Evolutionary conservation across 1,140 invertebrate species (phyloP).

Genomic region (Calliphora vicina): DNA sequence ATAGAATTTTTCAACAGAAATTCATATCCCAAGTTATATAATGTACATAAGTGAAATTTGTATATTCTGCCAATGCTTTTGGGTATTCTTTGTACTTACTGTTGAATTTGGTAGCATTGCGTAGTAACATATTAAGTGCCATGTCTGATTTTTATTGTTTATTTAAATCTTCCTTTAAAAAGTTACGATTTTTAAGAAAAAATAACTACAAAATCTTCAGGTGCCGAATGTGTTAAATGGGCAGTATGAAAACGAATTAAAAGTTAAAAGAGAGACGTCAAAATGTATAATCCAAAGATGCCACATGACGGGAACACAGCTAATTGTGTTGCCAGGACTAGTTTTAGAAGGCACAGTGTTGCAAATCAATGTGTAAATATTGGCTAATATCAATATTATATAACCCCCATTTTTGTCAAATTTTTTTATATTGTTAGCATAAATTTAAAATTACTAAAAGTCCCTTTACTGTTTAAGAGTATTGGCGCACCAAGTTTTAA

Average conservation of each 20-base stretch:
- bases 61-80: neutral
- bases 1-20: neutral
- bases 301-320: neutral
- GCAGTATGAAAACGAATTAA: conserved; percentile 47
- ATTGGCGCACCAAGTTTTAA: no score
- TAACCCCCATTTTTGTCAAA: no score
- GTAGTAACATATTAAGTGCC: conserved; percentile 33
- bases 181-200: neutral
- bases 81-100: conserved; percentile 36
- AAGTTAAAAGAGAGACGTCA: neutral
- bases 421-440: no score
- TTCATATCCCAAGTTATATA: conserved; percentile 15
- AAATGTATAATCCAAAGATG: neutral
- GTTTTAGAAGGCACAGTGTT: no score
- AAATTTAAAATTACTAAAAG: no score
- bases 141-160: conserved; percentile 29
- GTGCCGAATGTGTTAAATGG: neutral
- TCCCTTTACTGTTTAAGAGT: no score
- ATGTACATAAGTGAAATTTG: neutral
- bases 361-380: no score
- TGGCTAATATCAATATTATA: no score
- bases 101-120: conserved; percentile 38
- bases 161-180: neutral
- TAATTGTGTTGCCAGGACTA: no score
- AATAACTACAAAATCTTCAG: neutral